Base-by-base conservation (phyloP, 1,140 invertebrate genomes). In the Bombus terrestris region DNA sequence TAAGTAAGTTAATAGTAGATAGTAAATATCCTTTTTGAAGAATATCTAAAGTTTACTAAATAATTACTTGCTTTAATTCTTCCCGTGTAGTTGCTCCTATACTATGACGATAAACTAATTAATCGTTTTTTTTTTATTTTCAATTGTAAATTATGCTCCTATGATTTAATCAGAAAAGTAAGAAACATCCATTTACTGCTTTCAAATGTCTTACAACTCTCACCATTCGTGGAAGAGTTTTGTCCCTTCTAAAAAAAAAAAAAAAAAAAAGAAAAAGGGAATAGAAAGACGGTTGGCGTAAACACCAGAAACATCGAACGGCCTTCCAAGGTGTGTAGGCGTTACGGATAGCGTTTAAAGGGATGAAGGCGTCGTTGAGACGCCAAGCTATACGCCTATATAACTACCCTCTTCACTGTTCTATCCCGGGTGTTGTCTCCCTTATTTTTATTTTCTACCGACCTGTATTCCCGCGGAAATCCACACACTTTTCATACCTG, bases 271-370 rank as follows among this genome's bases (percentile, higher is more conserved):
- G 32, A 32, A 32, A 0, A 53, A 47, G 5, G 1, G 18, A 53
- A 9, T 25, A 41, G 32, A 69, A 74, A 62, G 18, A 76, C 72
- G 81, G 81, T 88, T 80, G 84, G 87, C 88, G 86, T 88, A 87
- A 92, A 90, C 88, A 83, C 71, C 80, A 88, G 39, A 53, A 88
- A 86, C 87, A 86, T 71, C 72, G 83, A 84, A 88, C 88, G 79
- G 57, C 47, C 66, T 64, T 47, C 47, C 74, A 57, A 22, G 68
- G 53, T 59, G 66, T 59, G 66, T 43, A 85, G 74, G 72, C 69
- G 71, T 76, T n/a, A 47, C 77, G 73, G 73, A 41, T 75, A 59
- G 64, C 74, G 57, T 77, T 89, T 88, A 88, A 88, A 75, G 87
- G 28, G 85, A 87, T 69, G 72, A 28, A 47, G 79, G 66, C 64